Evolutionary conservation across 2,888 invertebrate species (phyloP), one percentile per base, ranked within the genome.

Genomic region (Drosophila demipolita): DNA sequence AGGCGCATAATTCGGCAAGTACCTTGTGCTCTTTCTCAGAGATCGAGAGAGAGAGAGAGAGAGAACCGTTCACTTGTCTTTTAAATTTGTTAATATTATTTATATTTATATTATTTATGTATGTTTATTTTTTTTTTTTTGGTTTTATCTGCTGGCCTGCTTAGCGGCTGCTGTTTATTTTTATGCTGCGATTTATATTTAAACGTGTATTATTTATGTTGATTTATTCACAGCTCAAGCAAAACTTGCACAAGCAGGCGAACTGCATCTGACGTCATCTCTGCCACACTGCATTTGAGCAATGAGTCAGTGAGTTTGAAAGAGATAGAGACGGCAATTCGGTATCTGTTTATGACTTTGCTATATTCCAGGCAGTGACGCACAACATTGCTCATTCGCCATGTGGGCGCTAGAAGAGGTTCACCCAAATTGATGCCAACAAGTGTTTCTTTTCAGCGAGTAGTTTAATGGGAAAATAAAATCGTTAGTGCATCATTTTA

Each of bases 111-210:
- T 67, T 78, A 62, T 80, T 66, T 42, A 64, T 80, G 42, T 60
- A 60, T 26, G 26, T 12, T 32, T 64, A 29, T 35, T 15, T n/a
- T 52, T 40, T 29, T 0, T 7, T n/a, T 40, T n/a, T 52, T 40
- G 15, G 0, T 8, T 40, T 73, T 75, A 70, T 79, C 82, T 55
- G 77, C 59, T 78, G 81, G 74, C 80, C 82, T 68, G 81, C 73
- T 78, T 75, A 70, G 66, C 57, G 65, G 72, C 79, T 75, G 66
- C 49, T 38, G 68, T 80, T 74, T 82, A 87, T 89, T 78, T 86
- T 80, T 75, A 84, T 69, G 72, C 74, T 64, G 48, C 58, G 59
- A 69, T 79, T 78, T 83, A 69, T 80, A 79, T 80, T 78, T 77
- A 63, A 70, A 68, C 68, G 60, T 60, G 49, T 54, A 54, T 64